Evolutionary conservation across 2,797 vertebrate genomes (phyloP).

Genomic region (Sphaeramia orbicularis): DNA sequence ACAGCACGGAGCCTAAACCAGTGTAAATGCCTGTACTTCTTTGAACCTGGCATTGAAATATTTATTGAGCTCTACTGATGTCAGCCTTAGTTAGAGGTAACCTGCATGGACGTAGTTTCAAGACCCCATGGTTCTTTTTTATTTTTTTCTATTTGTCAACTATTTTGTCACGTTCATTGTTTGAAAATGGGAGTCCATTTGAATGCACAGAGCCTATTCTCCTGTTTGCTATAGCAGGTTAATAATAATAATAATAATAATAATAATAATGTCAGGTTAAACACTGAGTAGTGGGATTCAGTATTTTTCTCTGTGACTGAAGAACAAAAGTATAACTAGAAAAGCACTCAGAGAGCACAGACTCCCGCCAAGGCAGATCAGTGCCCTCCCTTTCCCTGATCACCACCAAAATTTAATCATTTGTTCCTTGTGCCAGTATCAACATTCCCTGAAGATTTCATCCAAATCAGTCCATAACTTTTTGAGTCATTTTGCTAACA

Average conservation of each 20-base stretch:
- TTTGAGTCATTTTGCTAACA: too few relatives aligned
- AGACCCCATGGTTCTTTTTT: constrained; percentile 24
- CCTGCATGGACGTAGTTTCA: constrained; percentile 40
- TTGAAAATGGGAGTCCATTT: constrained; percentile 19
- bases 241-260: too few relatives aligned
- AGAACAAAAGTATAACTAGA: background rate
- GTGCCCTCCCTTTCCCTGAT: too few relatives aligned
- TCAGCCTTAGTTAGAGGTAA: constrained; percentile 58
- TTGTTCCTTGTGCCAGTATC: too few relatives aligned
- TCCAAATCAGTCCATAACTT: too few relatives aligned
- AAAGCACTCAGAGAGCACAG: too few relatives aligned
- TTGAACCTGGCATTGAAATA: constrained; percentile 73
- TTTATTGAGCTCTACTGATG: constrained; percentile 65
- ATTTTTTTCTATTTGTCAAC: constrained; percentile 2
- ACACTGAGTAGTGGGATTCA: background rate
- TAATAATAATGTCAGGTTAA: too few relatives aligned
- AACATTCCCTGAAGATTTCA: too few relatives aligned
- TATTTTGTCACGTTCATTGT: constrained; percentile 31
- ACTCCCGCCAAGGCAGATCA: too few relatives aligned
- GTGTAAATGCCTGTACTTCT: constrained; percentile 66
- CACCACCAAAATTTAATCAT: too few relatives aligned
- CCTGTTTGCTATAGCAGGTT: background rate
- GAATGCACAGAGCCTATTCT: background rate
- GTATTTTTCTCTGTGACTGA: background rate
- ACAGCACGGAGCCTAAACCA: constrained; percentile 67